Evolutionary conservation across 2,888 invertebrate species (phyloP).

Genomic region (Chesias legatella): DNA sequence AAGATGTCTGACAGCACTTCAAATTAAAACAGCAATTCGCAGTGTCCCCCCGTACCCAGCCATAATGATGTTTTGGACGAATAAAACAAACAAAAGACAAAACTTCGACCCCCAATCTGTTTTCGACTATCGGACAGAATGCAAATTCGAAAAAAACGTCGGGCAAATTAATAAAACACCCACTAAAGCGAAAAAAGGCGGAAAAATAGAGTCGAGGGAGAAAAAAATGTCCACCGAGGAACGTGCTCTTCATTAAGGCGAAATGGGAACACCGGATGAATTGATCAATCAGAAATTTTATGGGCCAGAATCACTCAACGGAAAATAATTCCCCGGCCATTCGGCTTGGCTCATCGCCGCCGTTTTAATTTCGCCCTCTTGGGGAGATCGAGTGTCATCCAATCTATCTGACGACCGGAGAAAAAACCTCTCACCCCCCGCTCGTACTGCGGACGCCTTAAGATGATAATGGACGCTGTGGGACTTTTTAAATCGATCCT

Average conservation of each 20-base stretch:
- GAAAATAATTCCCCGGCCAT: constrained; percentile 76
- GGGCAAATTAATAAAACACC: constrained; percentile 74
- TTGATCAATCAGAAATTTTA: constrained; percentile 80
- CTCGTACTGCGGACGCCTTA: constrained; percentile 39
- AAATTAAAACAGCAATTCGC: no score
- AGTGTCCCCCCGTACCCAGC: not conserved
- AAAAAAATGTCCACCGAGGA: constrained; percentile 62
- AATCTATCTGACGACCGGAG: constrained; percentile 75
- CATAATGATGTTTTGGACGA: constrained; percentile 3
- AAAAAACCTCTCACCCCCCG: constrained; percentile 49
- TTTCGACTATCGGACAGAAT: constrained; percentile 53
- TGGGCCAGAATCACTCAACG: constrained; percentile 79
- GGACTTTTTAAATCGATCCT: constrained; percentile 52
- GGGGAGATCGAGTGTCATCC: constrained; percentile 80
- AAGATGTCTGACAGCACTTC: no score
- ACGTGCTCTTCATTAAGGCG: constrained; percentile 74
- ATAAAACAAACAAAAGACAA: constrained; percentile 20
- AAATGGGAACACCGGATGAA: constrained; percentile 74
- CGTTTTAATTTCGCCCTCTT: constrained; percentile 78
- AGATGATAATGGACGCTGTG: constrained; percentile 63
- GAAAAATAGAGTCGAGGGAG: constrained; percentile 67
- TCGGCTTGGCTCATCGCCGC: constrained; percentile 74
- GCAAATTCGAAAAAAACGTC: constrained; percentile 38
- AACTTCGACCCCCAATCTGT: constrained; percentile 46
- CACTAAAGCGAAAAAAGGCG: constrained; percentile 74